phyloP scores from a whole-genome alignment of 2,113 vertebrate species.

The Naja naja region DNA sequence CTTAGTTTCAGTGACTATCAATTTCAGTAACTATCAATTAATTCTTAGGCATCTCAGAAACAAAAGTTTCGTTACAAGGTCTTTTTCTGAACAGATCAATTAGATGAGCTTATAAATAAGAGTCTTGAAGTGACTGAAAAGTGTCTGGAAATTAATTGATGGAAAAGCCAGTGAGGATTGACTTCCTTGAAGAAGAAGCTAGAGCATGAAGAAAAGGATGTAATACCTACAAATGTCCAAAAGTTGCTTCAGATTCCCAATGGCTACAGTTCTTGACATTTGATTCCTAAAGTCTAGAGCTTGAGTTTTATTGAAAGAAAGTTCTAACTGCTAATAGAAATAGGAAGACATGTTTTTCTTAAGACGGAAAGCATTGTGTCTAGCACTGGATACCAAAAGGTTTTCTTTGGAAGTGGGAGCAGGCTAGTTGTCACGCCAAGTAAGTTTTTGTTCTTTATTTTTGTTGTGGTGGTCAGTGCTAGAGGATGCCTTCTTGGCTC shows the following conservation, averaged over 20 bases:
- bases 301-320: background rate
- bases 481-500: background rate
- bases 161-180: background rate
- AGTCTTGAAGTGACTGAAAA: no score
- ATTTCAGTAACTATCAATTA: no score
- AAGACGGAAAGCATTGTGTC: background rate
- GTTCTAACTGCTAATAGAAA: no score
- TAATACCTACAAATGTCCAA: background rate
- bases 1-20: no score
- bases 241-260: background rate
- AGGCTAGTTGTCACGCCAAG: background rate
- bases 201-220: no score
- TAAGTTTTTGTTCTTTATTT: background rate
- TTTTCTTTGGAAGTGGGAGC: background rate
- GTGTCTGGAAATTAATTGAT: background rate
- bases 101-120: no score
- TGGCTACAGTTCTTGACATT: background rate
- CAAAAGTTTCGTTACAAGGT: no score
- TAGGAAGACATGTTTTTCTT: no score
- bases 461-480: background rate
- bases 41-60: no score
- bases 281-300: background rate
- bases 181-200: no score
- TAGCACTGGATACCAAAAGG: accelerated
- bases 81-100: no score